These are phyloP conservation scores for Acanthosepion esculentum DNA, from an alignment of 2,888 invertebrate genomes.

Conservation along the genomic window DNA sequence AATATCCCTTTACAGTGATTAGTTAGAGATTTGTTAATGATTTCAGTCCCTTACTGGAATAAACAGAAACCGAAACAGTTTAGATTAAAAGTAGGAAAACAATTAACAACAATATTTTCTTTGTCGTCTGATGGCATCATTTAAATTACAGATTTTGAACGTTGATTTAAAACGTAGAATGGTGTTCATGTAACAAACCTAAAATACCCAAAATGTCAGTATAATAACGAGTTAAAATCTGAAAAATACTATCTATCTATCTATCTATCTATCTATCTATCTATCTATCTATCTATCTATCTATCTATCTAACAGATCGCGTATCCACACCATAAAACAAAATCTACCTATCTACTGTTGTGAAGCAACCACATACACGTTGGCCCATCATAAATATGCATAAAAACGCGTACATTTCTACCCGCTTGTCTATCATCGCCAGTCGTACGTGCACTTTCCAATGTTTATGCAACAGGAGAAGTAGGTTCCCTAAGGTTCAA, in stretches of 20 bases:
- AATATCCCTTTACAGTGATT: too few relatives aligned
- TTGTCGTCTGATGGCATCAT: too few relatives aligned
- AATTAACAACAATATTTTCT: too few relatives aligned
- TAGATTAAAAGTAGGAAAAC: too few relatives aligned
- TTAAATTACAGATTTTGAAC: background rate
- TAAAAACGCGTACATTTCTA: background rate
- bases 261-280: background rate
- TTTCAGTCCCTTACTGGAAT: too few relatives aligned
- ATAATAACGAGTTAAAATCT: background rate
- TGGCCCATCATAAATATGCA: background rate
- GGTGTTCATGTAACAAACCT: background rate
- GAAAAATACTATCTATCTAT: background rate
- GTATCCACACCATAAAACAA: background rate
- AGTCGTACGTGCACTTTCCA: background rate
- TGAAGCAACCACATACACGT: background rate
- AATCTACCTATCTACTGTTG: background rate
- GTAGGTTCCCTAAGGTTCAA: background rate
- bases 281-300: slow-evolving; percentile 21
- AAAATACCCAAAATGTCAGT: background rate
- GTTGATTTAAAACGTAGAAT: background rate
- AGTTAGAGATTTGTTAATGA: too few relatives aligned
- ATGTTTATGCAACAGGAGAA: slow-evolving; percentile 9
- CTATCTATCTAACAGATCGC: background rate
- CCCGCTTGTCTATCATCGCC: background rate
- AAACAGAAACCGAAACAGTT: too few relatives aligned